Evolutionary conservation across 1,140 invertebrate genomes (phyloP), one percentile per base, ranked within the genome.

Genomic region (Dendroctonus valens): DNA sequence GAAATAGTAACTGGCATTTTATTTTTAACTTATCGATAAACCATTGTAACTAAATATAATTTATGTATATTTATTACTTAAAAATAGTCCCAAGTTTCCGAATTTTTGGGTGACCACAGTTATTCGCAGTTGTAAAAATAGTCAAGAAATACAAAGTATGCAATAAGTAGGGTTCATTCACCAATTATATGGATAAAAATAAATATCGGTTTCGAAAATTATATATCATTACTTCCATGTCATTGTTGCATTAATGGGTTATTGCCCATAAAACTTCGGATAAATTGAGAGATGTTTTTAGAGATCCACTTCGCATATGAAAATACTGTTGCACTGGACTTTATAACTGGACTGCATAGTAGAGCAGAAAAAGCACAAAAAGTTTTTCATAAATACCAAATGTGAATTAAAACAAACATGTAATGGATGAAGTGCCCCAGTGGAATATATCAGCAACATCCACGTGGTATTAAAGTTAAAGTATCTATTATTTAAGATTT

Each of bases 11-110:
- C 39, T 51, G 38, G 37, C 58, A 67, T 71, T 69, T 72, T 74
- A 76, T 76, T 74, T 76, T 73, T 74, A 76, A 76, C 72, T 73
- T 68, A 69, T 76, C 72, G 73, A 76, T 72, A 72, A 72, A 70
- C 41, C 67, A 72, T 72, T 70, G 68, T 72, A 65, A 65, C 71
- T 75, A 75, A 73, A 74, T 73, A 75, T 75, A 75, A 71, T 69
- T 64, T 72, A n/a, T n/a, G 48, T 26, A 15, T 70, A 65, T 73
- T 73, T 73, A 68, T 71, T 52, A 41, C 42, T 52, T 62, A 62
- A 40, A 53, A 62, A 62, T 50, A 49, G 58, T 14, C 7, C 3
- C 50, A 37, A 11, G 11, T 38, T 8, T 55, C 15, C 57, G 7
- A 48, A 64, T 54, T n/a, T 64, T 62, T 62, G 39, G 38, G 46